A percentile compares a stretch with the other conserved stretches of the same genome.
These are phyloP conservation scores for Irena cyanogastra DNA, from an alignment of 2,113 vertebrate genomes.

Conservation along the genomic window DNA sequence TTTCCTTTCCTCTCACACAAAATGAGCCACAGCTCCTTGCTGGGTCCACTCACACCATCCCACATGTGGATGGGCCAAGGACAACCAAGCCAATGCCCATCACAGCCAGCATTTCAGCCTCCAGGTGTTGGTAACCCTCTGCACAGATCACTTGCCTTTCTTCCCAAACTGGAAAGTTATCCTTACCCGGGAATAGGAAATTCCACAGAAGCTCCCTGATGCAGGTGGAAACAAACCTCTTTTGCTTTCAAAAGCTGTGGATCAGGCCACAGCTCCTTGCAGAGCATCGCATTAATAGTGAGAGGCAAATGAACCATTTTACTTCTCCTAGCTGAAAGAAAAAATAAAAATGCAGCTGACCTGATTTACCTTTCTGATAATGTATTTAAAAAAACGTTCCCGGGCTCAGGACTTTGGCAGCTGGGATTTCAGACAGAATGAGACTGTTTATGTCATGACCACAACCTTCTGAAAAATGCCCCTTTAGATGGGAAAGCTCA, in stretches of 20 bases:
- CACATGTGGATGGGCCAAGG: not conserved
- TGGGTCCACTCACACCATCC: not conserved
- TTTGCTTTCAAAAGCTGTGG: not conserved
- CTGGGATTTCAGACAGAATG: not conserved
- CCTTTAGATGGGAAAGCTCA: constrained; percentile 34
- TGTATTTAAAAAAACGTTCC: constrained; percentile 1
- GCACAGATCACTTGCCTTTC: not conserved
- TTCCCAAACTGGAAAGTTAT: not conserved
- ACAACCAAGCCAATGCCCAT: not conserved
- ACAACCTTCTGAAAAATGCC: constrained; percentile 17
- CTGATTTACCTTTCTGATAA: constrained; percentile 52
- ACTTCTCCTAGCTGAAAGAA: not conserved
- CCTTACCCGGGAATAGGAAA: not conserved
- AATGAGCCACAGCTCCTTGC: not conserved
- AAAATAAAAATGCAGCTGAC: not conserved
- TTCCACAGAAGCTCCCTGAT: not conserved
- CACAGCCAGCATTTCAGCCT: not conserved
- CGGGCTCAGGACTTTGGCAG: not conserved
- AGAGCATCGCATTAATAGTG: not conserved
- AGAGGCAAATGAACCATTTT: constrained; percentile 39
- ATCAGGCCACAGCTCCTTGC: not conserved
- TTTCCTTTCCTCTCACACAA: not conserved
- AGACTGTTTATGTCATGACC: constrained; percentile 40
- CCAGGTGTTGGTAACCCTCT: rapidly evolving
- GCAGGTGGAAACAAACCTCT: not conserved